Percentiles rank a stretch among this genome's conserved stretches.
Evolutionary conservation across 2,888 invertebrate genomes (phyloP).

Genomic region (Norana najaformis): DNA sequence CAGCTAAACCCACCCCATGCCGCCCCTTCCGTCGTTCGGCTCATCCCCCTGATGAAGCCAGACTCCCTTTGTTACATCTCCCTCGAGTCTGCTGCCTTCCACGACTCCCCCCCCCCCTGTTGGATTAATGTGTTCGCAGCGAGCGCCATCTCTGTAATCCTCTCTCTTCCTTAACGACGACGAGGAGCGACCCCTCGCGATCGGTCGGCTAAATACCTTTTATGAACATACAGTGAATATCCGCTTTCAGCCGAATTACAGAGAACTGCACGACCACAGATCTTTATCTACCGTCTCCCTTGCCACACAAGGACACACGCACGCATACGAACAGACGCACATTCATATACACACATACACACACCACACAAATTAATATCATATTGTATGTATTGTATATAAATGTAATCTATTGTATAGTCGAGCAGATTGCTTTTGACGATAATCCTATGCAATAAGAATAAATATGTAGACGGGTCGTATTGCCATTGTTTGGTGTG

Average conservation of each 20-base stretch:
- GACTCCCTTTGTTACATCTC: neutral
- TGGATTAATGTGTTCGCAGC: neutral
- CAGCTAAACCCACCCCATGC: neutral
- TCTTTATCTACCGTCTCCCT: neutral
- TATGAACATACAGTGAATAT: neutral
- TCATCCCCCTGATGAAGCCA: neutral
- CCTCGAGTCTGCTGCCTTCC: neutral
- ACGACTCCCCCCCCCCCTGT: neutral
- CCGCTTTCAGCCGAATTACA: neutral
- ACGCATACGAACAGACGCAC: neutral
- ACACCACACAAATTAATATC: no score
- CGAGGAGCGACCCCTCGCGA: neutral
- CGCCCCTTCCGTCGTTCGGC: neutral
- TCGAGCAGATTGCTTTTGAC: no score
- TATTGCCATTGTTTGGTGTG: no score
- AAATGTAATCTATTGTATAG: no score
- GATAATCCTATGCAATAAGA: no score
- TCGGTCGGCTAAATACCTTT: neutral
- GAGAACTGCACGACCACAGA: neutral
- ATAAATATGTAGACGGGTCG: no score
- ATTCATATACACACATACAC: no score
- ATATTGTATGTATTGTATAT: no score
- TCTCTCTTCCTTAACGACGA: neutral
- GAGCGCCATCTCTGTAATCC: neutral
- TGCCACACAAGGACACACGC: neutral